phyloP scores from a whole-genome alignment of 2,797 vertebrate species.

The Zonotrichia albicollis region DNA sequence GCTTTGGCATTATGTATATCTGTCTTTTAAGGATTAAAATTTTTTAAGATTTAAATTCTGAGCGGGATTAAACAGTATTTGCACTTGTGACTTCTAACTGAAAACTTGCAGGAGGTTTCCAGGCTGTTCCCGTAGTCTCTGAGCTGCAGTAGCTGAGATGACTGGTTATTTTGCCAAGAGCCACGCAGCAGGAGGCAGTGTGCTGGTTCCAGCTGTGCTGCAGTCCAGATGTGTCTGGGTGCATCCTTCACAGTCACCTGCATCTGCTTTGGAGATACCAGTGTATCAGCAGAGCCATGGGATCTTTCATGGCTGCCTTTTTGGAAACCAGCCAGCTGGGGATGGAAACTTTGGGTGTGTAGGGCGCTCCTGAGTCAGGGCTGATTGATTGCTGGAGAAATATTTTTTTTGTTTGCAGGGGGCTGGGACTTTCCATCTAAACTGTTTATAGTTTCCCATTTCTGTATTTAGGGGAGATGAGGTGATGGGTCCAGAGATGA shows the following conservation, averaged over 20 bases:
- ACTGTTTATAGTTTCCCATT: neutral
- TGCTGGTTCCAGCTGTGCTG: neutral
- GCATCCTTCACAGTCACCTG: neutral
- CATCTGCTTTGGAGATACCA: neutral
- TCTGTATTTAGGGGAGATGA: neutral
- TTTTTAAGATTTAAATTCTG: neutral
- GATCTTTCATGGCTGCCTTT: neutral
- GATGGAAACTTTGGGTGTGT: slow-evolving; percentile 23
- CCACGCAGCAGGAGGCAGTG: rapidly evolving
- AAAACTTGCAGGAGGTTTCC: neutral
- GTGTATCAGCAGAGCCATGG: neutral
- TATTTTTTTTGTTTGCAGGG: neutral
- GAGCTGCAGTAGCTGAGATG: neutral
- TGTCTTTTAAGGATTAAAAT: neutral
- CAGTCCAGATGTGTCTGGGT: neutral
- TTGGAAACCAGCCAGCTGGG: neutral
- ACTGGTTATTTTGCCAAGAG: neutral
- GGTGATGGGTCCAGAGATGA: neutral
- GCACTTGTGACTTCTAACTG: neutral
- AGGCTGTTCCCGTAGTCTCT: neutral
- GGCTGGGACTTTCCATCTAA: neutral
- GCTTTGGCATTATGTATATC: neutral
- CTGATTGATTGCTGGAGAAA: neutral
- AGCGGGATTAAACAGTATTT: neutral
- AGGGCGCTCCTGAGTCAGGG: neutral